phyloP scores from a whole-genome alignment of 2,797 vertebrate genomes.

The Zalophus californianus region DNA sequence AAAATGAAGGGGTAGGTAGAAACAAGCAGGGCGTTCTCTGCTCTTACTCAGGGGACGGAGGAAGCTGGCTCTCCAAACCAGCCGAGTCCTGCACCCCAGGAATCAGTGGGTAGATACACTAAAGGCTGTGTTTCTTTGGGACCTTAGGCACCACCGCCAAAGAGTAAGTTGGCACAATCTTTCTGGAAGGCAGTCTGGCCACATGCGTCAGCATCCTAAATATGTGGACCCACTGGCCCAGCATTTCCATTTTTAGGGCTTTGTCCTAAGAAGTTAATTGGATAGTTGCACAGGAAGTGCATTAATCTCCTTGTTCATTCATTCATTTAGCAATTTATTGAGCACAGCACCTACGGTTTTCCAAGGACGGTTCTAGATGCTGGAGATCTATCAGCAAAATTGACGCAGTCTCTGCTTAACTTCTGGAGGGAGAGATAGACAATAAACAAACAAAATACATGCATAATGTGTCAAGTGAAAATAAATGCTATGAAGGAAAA shows the following conservation, averaged over 20 bases:
- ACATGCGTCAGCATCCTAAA: neutral
- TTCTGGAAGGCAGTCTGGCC: neutral
- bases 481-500: neutral
- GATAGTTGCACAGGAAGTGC: neutral
- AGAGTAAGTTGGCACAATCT: neutral
- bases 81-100: neutral
- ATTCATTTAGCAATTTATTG: neutral
- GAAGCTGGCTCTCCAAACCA: neutral
- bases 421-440: neutral
- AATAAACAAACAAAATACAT: neutral
- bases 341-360: neutral
- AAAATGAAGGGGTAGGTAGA: neutral
- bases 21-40: neutral
- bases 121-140: neutral
- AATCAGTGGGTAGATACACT: no score
- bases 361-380: neutral
- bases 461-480: neutral
- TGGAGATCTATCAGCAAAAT: neutral
- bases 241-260: neutral
- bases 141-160: neutral
- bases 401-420: neutral
- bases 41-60: neutral
- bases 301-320: neutral
- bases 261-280: neutral
- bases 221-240: neutral